These are phyloP conservation scores for Salarias fasciatus DNA, from an alignment of 2,797 vertebrate species.

Conservation along the genomic window DNA sequence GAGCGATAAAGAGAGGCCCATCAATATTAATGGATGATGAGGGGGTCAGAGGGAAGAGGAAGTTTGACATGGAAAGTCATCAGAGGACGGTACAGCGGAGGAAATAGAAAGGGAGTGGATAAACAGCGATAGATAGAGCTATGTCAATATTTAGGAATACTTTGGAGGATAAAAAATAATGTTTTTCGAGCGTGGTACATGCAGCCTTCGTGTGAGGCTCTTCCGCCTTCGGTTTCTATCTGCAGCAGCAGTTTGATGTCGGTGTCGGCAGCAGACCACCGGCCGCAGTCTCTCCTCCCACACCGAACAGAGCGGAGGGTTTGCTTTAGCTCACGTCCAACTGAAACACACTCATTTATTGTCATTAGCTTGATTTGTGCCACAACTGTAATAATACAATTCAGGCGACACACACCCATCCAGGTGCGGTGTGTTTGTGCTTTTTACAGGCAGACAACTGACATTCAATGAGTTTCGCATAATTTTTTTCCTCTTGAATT, in stretches of 20 bases:
- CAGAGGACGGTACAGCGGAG: constrained; percentile 24
- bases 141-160: constrained; percentile 39
- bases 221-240: constrained; percentile 3
- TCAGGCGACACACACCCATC: too few species aligned
- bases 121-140: constrained; percentile 38
- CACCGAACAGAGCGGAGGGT: not conserved
- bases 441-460: too few species aligned
- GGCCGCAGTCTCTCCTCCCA: too few species aligned
- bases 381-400: too few species aligned
- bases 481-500: too few species aligned
- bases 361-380: too few species aligned
- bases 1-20: constrained; percentile 11
- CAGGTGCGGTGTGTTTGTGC: too few species aligned
- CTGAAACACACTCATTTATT: not conserved
- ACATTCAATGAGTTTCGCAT: too few species aligned
- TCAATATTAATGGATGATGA: constrained; percentile 36
- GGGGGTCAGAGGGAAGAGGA: constrained; percentile 12
- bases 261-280: too few species aligned
- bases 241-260: constrained; percentile 9
- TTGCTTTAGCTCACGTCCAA: constrained; percentile 6
- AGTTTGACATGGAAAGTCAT: constrained; percentile 22
- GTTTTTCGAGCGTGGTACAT: constrained; percentile 3
- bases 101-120: constrained; percentile 26
- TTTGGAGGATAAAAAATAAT: constrained; percentile 10
- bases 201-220: not conserved